Base-by-base conservation (phyloP, 2,888 invertebrate genomes). In the Platycheirus rosarum region DNA sequence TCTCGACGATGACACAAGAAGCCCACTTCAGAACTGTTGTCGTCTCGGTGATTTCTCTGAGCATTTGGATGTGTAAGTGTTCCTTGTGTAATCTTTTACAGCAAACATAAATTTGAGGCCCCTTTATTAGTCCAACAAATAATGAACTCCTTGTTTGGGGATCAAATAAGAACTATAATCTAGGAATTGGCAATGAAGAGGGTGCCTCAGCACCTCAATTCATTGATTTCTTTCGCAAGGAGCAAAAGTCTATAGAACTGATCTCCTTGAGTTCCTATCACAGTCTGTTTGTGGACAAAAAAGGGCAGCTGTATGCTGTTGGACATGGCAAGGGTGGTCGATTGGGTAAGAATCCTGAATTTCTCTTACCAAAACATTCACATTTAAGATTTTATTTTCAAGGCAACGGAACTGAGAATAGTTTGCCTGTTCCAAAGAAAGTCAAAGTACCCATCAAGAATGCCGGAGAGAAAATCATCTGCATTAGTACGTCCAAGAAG, bases 111-210 rank as follows among this genome's bases (percentile, higher is more conserved):
- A 44, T 0, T 4, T 18, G 0, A n/a, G 0, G 0, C 4, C 6
- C 85, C 91, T 37, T 9, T 88, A 84, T 87, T 18, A 89, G 90
- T 0, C 86, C 87, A 2, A 46, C 85, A 49, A 87, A 86, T 29
- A 89, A 87, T 80, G 95, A 96, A 87, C 93, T 94, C 0, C 95
- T 95, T 85, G 94, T 95, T 0, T 97, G 97, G 96, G 97, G 97
- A 8, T 93, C 93, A 37, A 97, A 97, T 90, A 93, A 93, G 42
- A 97, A 97, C 90, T 96, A 95, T 88, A 96, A 95, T 2, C 92
- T 97, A 7, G 97, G 97, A 0, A 93, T 94, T 23, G 93, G 93
- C 63, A 92, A 93, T 51, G 93, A 94, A 86, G 93, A 95, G 86
- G 92, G 92, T 9, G 90, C 93, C 48, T 90, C 91, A 62, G 85